Evolutionary conservation across 2,888 invertebrate species (phyloP), one percentile per base, ranked within the genome.

Genomic region (Craniophora ligustri): DNA sequence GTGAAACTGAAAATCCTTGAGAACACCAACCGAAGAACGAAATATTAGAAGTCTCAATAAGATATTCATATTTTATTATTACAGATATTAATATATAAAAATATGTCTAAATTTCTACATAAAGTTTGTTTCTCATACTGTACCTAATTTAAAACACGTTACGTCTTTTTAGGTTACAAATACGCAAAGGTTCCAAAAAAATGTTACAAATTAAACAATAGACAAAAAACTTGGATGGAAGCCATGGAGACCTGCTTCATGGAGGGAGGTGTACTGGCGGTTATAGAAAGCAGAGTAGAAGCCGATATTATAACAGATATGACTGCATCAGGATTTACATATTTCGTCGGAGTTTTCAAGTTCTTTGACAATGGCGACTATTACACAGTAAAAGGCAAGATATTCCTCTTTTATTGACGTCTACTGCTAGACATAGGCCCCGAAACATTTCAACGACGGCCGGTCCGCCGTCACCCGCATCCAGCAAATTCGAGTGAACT

Each of bases 331-430:
- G 3, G 2, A 8, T 1, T 3, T 8, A 1, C 0, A 0, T 79
- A 75, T 42, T 73, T 61, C 14, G 62, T 73, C 2, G 81, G 81
- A 10, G 54, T 73, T 18, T 69, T 51, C 10, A 74, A 36, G 44
- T 54, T 71, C 3, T 72, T 60, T 5, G 31, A 55, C 1, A 10
- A 45, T 10, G 18, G 57, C 0, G 64, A 72, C 1, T 76, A 63
- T 40, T 81, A 74, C 31, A 75, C 78, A 6, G 60, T 80, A 3
- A 77, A 68, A 75, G 80, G 81, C 81, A 71, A 34, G 13, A 15
- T 42, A 2, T 7, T 7, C 1, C 2, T 5, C 10, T 1, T 5
- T 7, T 21, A 8, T 23, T 2, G 10, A 2, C 23, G 8, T 23
- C 3, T 23, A n/a, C n/a, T n/a, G n/a, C n/a, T n/a, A n/a, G n/a